Conservation (phyloP, 2,888 invertebrate species). For the Ormyrus thymus region DNA sequence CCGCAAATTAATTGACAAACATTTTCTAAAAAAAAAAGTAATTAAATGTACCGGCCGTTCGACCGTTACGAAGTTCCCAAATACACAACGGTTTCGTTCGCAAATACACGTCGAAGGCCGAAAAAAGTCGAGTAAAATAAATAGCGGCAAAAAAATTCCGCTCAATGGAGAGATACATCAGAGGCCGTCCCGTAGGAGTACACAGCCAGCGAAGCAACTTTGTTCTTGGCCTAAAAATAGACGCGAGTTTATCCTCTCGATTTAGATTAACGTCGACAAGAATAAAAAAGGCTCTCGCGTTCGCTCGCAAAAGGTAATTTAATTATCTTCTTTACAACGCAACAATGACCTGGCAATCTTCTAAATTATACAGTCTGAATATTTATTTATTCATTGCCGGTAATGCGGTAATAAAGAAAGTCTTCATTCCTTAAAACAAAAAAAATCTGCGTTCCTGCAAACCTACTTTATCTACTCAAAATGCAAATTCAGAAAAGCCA, state of each 20-base stretch:
- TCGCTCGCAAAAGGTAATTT: not conserved
- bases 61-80: too few relatives aligned
- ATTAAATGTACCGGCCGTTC: too few relatives aligned
- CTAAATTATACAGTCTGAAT: not conserved
- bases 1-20: too few relatives aligned
- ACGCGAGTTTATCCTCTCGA: not conserved
- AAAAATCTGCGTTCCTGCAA: too few relatives aligned
- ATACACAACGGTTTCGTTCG: not conserved
- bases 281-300: not conserved
- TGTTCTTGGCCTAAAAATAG: constrained; percentile 22
- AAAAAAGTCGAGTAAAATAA: constrained; percentile 5
- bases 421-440: too few relatives aligned
- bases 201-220: constrained; percentile 29
- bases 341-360: not conserved
- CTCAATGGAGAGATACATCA: too few relatives aligned
- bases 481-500: too few relatives aligned
- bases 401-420: too few relatives aligned
- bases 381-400: too few relatives aligned
- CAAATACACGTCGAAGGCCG: not conserved
- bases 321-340: not conserved
- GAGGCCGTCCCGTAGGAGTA: constrained; percentile 9
- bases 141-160: constrained; percentile 10
- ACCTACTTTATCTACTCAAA: too few relatives aligned
- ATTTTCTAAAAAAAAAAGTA: too few relatives aligned
- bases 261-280: not conserved